A percentile compares a stretch with the other conserved stretches of the same genome.
Evolutionary conservation across 2,888 invertebrate genomes (phyloP).

Genomic region (Nemotelus pantherinus): DNA sequence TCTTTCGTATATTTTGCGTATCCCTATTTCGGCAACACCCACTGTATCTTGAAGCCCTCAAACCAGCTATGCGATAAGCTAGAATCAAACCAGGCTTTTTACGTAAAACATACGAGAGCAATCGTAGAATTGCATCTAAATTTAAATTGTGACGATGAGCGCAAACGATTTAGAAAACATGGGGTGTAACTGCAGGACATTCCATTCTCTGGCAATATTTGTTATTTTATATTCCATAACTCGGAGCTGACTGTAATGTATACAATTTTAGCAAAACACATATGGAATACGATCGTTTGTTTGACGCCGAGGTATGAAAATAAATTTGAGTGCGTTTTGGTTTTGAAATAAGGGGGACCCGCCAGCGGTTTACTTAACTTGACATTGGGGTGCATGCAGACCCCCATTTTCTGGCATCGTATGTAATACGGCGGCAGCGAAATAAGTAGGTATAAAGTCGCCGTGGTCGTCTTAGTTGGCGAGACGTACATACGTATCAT

Average conservation of each 20-base stretch:
- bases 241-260: conserved; percentile 17
- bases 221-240: conserved; percentile 35
- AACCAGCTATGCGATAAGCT: neutral
- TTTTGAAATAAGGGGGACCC: conserved; percentile 21
- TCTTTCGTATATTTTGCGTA: neutral
- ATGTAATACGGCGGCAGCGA: neutral
- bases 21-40: neutral
- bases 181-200: conserved; percentile 32
- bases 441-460: conserved; percentile 1
- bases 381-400: neutral
- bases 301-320: conserved; percentile 32
- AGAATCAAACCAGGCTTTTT: conserved; percentile 3
- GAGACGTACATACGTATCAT: neutral
- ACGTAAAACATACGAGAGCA: neutral
- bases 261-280: conserved; percentile 40
- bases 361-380: neutral
- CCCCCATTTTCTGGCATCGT: neutral
- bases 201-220: conserved; percentile 35
- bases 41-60: neutral
- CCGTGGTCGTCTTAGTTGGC: neutral
- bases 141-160: conserved; percentile 15
- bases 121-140: conserved; percentile 28
- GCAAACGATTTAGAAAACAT: conserved; percentile 3
- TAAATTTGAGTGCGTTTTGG: conserved; percentile 19
- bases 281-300: conserved; percentile 15